A percentile compares a stretch with the other conserved stretches of the same genome.
These are phyloP conservation scores for Parapsyche elsis DNA, from an alignment of 1,140 invertebrate species.

Conservation along the genomic window DNA sequence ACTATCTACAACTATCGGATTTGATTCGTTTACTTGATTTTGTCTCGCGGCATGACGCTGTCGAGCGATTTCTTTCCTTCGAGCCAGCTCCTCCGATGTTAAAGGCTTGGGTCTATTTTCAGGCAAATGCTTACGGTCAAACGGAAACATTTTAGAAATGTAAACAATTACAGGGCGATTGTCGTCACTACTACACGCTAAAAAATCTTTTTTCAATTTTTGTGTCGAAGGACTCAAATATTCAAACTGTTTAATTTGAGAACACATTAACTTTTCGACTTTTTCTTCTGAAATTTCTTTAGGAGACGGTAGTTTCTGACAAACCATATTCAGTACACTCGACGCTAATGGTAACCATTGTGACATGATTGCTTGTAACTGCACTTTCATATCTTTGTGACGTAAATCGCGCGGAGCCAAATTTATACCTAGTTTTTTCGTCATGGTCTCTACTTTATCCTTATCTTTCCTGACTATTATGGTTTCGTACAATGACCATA, in stretches of 20 bases:
- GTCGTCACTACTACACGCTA: constrained; percentile 74
- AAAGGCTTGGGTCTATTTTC: constrained; percentile 79
- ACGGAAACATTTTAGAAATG: constrained; percentile 95
- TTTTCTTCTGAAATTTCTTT: constrained; percentile 81
- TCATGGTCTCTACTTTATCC: constrained; percentile 82
- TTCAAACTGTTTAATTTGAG: constrained; percentile 75
- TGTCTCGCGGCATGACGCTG: constrained; percentile 71
- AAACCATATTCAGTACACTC: constrained; percentile 84
- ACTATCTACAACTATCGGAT: constrained; percentile 64
- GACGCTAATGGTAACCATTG: constrained; percentile 91
- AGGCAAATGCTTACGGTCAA: constrained; percentile 77
- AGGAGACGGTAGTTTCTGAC: constrained; percentile 84
- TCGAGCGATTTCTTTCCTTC: constrained; percentile 76
- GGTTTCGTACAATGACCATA: constrained; percentile 93
- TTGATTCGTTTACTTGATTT: constrained; percentile 65
- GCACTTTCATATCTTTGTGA: constrained; percentile 80
- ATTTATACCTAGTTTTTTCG: constrained; percentile 84
- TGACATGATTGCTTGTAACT: constrained; percentile 83
- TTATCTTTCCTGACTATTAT: constrained; percentile 83
- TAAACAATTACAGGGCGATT: constrained; percentile 86
- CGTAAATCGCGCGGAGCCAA: constrained; percentile 81
- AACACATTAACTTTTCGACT: constrained; percentile 79
- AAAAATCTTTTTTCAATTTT: constrained; percentile 80
- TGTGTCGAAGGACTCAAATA: constrained; percentile 77
- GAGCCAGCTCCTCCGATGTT: constrained; percentile 80